Base-by-base conservation (phyloP, 2,888 invertebrate species). In the Limnephilus rhombicus region DNA sequence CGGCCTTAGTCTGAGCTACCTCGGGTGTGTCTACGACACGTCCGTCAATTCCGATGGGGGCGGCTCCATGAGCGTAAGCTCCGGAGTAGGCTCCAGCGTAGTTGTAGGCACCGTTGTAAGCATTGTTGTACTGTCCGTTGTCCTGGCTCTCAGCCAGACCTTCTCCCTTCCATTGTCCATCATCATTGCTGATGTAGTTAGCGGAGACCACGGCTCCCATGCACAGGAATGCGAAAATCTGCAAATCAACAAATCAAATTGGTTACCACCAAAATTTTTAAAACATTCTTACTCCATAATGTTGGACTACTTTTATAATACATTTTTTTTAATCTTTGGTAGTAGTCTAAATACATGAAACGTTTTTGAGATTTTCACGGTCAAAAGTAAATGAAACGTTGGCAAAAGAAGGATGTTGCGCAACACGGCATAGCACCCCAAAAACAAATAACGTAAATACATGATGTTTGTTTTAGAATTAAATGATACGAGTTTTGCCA, bases 51-150 rank as follows among this genome's bases (percentile, higher is more conserved):
- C 80, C 80, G 85, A 68, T 31, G 68, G 91, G 85, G 80, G 82
- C 49, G 86, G 85, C 37, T 34, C 29, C 18, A 93, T 97, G 96
- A 94, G 97, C 96, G 94, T 96, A 93, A n/a, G n/a, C 81, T 81
- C 81, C 81, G 81, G 81, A 81, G 81, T 81, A 81, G n/a, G 81
- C 81, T 9, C 90, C 92, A 34, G 85, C 80, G 82, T 90, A 80
- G 45, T 94, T 41, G 94, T 13, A 49, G 3, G 49, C 49, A 49
- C 49, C 49, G 13, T 49, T 49, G 49, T 49, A 49, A 15, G 49
- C 15, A 49, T 9, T 9, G 49, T 49, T 80, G 49, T 49, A 49
- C 49, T 49, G 49, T 49, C 90, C 91, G 87, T 86, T 49, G 80
- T 83, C 93, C 49, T 92, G 91, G 68, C 91, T 91, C 34, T 92